Conservation (phyloP, 2,797 vertebrate genomes). For the Myotis vivesi region DNA sequence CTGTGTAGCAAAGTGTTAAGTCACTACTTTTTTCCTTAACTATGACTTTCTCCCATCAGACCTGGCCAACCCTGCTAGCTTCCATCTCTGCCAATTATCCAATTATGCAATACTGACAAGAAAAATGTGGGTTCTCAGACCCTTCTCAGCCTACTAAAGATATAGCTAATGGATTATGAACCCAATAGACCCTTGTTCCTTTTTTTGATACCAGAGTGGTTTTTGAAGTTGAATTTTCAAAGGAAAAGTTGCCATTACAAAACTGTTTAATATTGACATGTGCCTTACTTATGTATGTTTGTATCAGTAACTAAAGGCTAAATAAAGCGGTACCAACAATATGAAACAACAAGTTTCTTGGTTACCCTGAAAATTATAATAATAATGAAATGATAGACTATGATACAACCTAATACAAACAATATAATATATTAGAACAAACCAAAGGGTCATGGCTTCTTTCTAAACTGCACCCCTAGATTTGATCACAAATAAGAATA, state of each 20-base stretch:
- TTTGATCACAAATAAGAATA: slow-evolving; percentile 53
- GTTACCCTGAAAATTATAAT: neutral
- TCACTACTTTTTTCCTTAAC: neutral
- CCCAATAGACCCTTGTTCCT: neutral
- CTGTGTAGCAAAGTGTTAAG: neutral
- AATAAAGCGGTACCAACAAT: neutral
- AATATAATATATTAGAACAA: neutral
- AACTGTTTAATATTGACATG: neutral
- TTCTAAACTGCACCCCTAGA: neutral
- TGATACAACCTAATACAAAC: neutral
- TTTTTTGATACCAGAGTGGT: neutral
- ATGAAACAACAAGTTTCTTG: neutral
- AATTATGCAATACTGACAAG: neutral
- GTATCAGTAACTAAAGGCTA: neutral
- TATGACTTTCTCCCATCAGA: neutral
- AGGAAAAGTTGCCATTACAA: neutral
- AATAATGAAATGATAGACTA: neutral
- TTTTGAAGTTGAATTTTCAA: neutral
- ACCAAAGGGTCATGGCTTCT: neutral
- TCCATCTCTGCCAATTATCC: neutral
- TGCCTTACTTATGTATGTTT: neutral
- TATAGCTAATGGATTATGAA: neutral
- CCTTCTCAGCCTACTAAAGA: neutral
- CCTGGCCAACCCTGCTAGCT: neutral
- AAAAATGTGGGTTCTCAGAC: neutral